Evolutionary conservation across 2,113 vertebrate genomes (phyloP).

Genomic region (Haplochromis burtoni): DNA sequence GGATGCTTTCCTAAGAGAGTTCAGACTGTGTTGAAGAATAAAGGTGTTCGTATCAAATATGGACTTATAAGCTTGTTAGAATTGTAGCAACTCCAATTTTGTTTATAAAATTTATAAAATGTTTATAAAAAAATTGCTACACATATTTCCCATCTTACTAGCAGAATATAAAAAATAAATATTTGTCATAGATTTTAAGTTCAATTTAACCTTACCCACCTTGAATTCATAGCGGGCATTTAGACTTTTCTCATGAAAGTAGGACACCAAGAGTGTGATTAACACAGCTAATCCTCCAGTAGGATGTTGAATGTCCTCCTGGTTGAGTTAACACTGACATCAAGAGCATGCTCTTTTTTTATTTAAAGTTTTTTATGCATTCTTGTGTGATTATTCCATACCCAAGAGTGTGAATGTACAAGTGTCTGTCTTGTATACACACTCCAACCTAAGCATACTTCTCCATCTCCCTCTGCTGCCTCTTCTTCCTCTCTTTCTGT

Average conservation of each 20-base stretch:
- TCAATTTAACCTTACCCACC: not conserved
- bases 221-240: not conserved
- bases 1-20: not conserved
- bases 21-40: not conserved
- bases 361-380: not conserved
- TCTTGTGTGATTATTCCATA: not conserved
- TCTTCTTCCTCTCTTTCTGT: slow-evolving; percentile 66
- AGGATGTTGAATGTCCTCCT: not conserved
- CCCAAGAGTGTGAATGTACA: not conserved
- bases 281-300: not conserved
- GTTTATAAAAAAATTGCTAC: not conserved
- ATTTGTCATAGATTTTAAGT: not conserved
- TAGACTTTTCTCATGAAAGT: not conserved
- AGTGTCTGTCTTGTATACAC: not conserved
- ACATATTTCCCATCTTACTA: not conserved
- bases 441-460: slow-evolving; percentile 6
- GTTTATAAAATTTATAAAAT: not conserved
- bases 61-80: not conserved
- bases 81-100: not conserved
- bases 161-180: not conserved
- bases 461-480: slow-evolving; percentile 19
- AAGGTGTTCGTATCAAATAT: not conserved
- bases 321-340: not conserved
- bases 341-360: not conserved
- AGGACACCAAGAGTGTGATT: not conserved